phyloP scores from a whole-genome alignment of 2,888 invertebrate species.

The Cryptocephalus primarius region DNA sequence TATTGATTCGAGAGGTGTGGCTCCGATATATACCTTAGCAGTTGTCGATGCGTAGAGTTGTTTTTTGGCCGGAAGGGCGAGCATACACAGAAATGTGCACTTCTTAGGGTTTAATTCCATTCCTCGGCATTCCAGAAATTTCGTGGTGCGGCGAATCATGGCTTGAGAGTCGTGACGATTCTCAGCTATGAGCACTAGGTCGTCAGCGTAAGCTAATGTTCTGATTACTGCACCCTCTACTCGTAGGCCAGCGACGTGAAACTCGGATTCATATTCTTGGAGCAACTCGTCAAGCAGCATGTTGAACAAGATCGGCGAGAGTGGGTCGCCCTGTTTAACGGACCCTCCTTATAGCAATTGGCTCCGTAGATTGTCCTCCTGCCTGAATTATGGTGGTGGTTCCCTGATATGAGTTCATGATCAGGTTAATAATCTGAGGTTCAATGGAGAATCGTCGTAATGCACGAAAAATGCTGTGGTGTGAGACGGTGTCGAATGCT shows the following conservation, averaged over 20 bases:
- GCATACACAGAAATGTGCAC: not conserved
- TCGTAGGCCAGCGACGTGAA: not conserved
- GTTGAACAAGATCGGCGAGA: constrained; percentile 23
- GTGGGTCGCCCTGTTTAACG: constrained; percentile 34
- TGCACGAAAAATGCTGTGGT: constrained; percentile 10
- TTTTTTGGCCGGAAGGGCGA: no score
- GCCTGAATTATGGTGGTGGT: constrained; percentile 8
- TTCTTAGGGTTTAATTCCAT: constrained; percentile 14
- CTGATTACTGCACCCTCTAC: not conserved
- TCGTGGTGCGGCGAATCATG: not conserved
- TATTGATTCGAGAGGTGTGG: no score
- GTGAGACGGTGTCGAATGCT: constrained; percentile 17
- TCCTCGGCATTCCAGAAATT: constrained; percentile 8
- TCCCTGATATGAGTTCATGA: not conserved
- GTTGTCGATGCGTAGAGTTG: no score
- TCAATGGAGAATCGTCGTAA: constrained; percentile 7
- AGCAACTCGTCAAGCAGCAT: constrained; percentile 20
- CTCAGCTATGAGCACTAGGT: constrained; percentile 10
- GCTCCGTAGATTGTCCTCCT: not conserved
- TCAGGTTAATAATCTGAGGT: not conserved
- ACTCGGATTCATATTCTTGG: not conserved
- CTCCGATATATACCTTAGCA: no score
- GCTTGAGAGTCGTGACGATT: not conserved
- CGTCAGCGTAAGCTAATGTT: constrained; percentile 15
- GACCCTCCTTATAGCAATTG: constrained; percentile 19